Percentiles rank a stretch among this genome's conserved stretches.
These are phyloP conservation scores for Calliphora vicina DNA, from an alignment of 1,140 invertebrate genomes.

Conservation along the genomic window DNA sequence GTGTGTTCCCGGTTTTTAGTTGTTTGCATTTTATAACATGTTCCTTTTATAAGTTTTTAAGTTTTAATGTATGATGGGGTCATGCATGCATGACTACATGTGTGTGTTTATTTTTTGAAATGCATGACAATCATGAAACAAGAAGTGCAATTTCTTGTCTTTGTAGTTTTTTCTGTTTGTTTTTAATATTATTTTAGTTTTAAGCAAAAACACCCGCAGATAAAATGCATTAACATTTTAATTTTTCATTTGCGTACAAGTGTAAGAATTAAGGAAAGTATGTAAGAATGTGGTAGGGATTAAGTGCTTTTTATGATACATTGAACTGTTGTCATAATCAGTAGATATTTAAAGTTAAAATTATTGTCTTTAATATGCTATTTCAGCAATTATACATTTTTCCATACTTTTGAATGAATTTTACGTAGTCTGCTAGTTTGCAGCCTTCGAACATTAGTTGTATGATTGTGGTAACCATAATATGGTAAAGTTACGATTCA, in stretches of 20 bases:
- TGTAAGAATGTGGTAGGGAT: too few species aligned
- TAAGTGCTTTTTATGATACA: too few species aligned
- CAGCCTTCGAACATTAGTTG: too few species aligned
- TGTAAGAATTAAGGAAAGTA: not conserved
- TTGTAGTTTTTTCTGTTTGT: conserved; percentile 8
- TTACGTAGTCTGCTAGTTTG: too few species aligned
- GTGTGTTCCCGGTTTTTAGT: not conserved
- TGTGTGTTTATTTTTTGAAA: not conserved
- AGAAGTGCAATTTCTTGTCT: conserved; percentile 25
- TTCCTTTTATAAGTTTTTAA: not conserved
- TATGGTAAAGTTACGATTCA: too few species aligned
- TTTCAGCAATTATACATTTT: too few species aligned
- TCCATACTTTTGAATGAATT: too few species aligned
- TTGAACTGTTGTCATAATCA: too few species aligned
- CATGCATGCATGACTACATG: not conserved
- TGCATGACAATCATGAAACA: conserved; percentile 1
- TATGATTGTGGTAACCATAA: too few species aligned
- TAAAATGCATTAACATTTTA: conserved; percentile 23
- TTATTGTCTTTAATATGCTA: too few species aligned
- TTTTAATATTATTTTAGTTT: not conserved
- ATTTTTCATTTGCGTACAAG: not conserved
- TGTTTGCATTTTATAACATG: not conserved
- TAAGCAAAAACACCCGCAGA: not conserved
- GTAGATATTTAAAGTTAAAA: too few species aligned
- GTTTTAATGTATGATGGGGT: not conserved